Evolutionary conservation across 2,113 vertebrate genomes (phyloP), one percentile per base, ranked within the genome.

Genomic region (Perccottus glenii): DNA sequence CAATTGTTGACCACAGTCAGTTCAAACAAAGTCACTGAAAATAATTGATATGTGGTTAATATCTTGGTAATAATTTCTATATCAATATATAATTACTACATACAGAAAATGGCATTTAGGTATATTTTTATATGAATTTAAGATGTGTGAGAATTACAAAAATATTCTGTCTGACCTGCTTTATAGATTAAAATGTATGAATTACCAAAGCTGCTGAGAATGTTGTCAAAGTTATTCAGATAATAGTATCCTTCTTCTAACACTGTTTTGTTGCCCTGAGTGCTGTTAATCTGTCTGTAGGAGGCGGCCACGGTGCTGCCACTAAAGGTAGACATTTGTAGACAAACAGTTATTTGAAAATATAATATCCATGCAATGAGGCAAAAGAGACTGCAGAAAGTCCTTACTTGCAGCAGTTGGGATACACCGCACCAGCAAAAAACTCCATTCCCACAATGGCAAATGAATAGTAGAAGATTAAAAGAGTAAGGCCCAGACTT

Each of bases 401-500:
- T 42, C 83, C 96, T 94, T 87, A 99, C 98, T 95, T 98, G 97
- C 98, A 99, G 90, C 98, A 99, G 92, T 99, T 98, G 0, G 94
- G 96, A 85, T 93, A 95, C 72, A 99, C 89, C 15, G 93, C 94
- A 0, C 94, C 95, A 6, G 92, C 95, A 36, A 99, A 99, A 90
- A 98, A 97, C 82, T 99, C 98, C 98, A 99, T 98, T 77, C 96
- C 98, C 73, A 98, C 94, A 4, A 99, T 99, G 85, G 97, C 96
- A 70, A 99, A 99, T 65, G 96, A 98, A 60, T 99, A 99, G 87
- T 99, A 98, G 87, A 99, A 97, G 88, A 96, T 99, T 70, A 99
- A 94, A 76, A 99, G 88, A 1, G 98, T 99, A 78, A 99, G 91
- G 27, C 95, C 96, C 68, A 99, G 93, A 89, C 98, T 99, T 84